These are phyloP conservation scores for Sialia sialis DNA, from an alignment of 2,113 vertebrate genomes.

Conservation along the genomic window DNA sequence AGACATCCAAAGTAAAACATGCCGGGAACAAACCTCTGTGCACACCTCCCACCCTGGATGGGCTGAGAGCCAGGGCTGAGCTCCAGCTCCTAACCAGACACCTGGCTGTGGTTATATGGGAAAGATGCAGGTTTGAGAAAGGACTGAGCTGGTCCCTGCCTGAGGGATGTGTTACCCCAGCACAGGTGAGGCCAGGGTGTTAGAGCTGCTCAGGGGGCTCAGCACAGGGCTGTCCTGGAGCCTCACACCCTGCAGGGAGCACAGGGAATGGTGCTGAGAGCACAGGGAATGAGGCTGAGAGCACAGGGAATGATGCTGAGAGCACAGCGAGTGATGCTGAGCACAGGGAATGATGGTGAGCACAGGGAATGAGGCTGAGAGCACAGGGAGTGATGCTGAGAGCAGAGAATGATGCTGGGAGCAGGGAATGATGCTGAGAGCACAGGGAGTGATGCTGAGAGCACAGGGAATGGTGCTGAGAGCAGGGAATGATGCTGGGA, in stretches of 20 bases:
- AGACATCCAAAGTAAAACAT: not conserved
- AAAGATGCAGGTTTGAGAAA: not conserved
- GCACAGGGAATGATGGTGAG: not conserved
- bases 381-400: not conserved
- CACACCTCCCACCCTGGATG: not conserved
- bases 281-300: not conserved
- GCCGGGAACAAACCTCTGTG: not conserved
- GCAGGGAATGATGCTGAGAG: not conserved
- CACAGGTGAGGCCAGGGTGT: not conserved
- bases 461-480: not conserved
- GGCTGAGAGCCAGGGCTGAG: not conserved
- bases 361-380: not conserved
- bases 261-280: no score
- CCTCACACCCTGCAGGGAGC: not conserved
- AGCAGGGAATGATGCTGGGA: not conserved
- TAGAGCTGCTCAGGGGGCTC: not conserved
- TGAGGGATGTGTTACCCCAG: not conserved
- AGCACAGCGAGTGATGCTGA: not conserved
- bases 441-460: not conserved
- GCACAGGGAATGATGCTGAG: not conserved
- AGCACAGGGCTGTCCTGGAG: not conserved
- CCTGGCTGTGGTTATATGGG: not conserved
- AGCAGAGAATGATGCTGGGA: not conserved
- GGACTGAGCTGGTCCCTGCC: fast-evolving
- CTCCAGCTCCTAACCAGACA: not conserved